These are phyloP conservation scores for Sinocyclocheilus anophthalmus DNA, from an alignment of 2,113 vertebrate genomes.

Conservation along the genomic window DNA sequence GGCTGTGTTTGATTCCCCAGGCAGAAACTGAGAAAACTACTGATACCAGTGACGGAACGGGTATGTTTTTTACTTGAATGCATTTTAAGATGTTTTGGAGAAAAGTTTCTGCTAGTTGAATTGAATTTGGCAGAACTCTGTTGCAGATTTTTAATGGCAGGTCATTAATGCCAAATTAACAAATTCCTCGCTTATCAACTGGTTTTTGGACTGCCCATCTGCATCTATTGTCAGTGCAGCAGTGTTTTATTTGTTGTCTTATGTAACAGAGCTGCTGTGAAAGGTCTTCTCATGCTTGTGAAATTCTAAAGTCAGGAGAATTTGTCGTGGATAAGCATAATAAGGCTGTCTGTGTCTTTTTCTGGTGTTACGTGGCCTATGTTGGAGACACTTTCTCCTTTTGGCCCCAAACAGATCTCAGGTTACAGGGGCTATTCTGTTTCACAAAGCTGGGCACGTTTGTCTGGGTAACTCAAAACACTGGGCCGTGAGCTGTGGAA, in stretches of 20 bases:
- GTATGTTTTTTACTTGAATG: no score
- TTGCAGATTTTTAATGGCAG: neutral
- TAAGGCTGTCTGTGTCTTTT: neutral
- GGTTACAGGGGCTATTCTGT: slow-evolving; percentile 13
- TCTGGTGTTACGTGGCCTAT: slow-evolving; percentile 6
- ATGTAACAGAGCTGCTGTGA: neutral
- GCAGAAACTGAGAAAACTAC: no score
- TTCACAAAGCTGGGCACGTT: slow-evolving; percentile 26
- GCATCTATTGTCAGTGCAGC: neutral
- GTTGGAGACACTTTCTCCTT: slow-evolving; percentile 14
- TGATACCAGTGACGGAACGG: no score
- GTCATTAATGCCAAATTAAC: neutral
- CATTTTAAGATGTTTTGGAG: no score
- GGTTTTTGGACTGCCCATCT: neutral
- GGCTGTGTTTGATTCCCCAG: no score
- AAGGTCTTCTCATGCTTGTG: neutral
- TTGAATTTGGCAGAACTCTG: neutral
- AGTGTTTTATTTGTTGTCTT: neutral
- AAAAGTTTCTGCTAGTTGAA: no score
- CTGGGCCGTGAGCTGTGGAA: slow-evolving; percentile 39
- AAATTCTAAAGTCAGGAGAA: neutral
- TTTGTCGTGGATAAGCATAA: slow-evolving; percentile 1
- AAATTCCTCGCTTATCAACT: neutral
- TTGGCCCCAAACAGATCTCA: neutral
- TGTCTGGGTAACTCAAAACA: slow-evolving; percentile 35